These are phyloP conservation scores for Bombyx mandarina DNA, from an alignment of 1,140 invertebrate species.

Conservation along the genomic window DNA sequence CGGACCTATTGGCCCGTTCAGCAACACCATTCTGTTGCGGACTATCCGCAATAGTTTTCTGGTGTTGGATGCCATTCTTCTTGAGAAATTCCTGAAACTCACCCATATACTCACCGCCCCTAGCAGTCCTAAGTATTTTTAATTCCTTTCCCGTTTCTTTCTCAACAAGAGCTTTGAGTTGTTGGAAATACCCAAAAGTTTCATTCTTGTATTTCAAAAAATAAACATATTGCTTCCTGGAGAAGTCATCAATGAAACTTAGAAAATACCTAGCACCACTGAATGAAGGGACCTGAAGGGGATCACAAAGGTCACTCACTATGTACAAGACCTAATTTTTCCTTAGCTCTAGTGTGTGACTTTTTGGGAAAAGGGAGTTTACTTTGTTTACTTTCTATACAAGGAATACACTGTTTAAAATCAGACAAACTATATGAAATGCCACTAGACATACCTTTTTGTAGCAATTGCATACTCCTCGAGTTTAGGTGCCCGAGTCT, in stretches of 20 bases:
- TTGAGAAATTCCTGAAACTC: constrained; percentile 17
- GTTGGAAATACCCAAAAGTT: constrained; percentile 19
- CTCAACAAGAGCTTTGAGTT: background rate
- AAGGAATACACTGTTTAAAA: too few relatives aligned
- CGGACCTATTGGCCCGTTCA: constrained; percentile 33
- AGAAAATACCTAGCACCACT: constrained; percentile 35
- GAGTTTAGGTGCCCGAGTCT: constrained; percentile 16
- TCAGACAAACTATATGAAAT: too few relatives aligned
- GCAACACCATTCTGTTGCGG: constrained; percentile 37
- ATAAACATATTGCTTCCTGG: constrained; percentile 33
- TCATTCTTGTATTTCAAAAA: constrained; percentile 44
- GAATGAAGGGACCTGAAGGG: constrained; percentile 20
- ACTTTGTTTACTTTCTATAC: constrained; percentile 3
- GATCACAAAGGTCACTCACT: constrained; percentile 27
- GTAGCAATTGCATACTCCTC: constrained; percentile 23
- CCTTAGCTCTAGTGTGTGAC: constrained; percentile 15
- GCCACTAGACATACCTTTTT: constrained; percentile 20
- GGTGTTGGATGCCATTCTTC: constrained; percentile 14
- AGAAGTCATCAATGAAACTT: constrained; percentile 39
- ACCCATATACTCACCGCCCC: constrained; percentile 38
- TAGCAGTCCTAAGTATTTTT: constrained; percentile 29
- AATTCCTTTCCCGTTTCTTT: constrained; percentile 30
- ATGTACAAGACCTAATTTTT: constrained; percentile 30
- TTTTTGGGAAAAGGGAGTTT: constrained; percentile 16
- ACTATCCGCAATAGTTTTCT: constrained; percentile 23